Conservation (phyloP, 2,888 invertebrate species). For the Exephanes ischioxanthus region DNA sequence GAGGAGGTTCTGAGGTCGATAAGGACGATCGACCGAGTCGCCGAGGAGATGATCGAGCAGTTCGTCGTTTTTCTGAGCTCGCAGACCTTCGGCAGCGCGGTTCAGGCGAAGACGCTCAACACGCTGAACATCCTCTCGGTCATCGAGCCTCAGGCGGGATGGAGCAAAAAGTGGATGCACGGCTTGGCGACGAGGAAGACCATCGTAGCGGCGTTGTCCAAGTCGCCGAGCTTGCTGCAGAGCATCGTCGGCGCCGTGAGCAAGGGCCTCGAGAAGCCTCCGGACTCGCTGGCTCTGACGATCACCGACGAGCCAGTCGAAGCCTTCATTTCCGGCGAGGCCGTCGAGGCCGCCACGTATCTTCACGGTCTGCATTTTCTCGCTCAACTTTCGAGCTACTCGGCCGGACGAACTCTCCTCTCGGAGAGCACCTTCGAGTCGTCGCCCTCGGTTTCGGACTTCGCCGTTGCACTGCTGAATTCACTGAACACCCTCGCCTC, state of each 20-base stretch:
- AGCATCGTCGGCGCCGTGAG: conserved; percentile 72
- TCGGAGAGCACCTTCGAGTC: conserved; percentile 73
- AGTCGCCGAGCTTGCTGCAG: conserved; percentile 78
- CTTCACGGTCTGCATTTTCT: conserved; percentile 81
- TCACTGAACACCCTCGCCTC: conserved; percentile 78
- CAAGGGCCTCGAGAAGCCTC: conserved; percentile 75
- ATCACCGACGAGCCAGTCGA: conserved; percentile 79
- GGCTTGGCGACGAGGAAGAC: conserved; percentile 77
- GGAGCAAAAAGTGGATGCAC: conserved; percentile 81
- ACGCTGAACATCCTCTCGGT: conserved; percentile 79
- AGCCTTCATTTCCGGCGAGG: conserved; percentile 80
- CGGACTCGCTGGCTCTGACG: conserved; percentile 72
- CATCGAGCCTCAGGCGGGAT: conserved; percentile 80
- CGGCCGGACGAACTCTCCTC: conserved; percentile 77
- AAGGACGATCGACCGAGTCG: conserved; percentile 76
- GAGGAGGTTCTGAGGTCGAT: conserved; percentile 78
- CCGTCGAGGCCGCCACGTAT: conserved; percentile 79
- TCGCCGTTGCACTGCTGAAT: conserved; percentile 74
- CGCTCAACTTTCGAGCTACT: conserved; percentile 78
- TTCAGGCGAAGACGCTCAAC: conserved; percentile 75
- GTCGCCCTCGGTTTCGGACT: conserved; percentile 68
- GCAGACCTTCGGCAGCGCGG: conserved; percentile 67
- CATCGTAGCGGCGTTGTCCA: conserved; percentile 76
- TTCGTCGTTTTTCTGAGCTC: conserved; percentile 79
- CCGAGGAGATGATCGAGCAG: conserved; percentile 81